phyloP scores from a whole-genome alignment of 1,140 invertebrate species.

The Lepidurus couesii region DNA sequence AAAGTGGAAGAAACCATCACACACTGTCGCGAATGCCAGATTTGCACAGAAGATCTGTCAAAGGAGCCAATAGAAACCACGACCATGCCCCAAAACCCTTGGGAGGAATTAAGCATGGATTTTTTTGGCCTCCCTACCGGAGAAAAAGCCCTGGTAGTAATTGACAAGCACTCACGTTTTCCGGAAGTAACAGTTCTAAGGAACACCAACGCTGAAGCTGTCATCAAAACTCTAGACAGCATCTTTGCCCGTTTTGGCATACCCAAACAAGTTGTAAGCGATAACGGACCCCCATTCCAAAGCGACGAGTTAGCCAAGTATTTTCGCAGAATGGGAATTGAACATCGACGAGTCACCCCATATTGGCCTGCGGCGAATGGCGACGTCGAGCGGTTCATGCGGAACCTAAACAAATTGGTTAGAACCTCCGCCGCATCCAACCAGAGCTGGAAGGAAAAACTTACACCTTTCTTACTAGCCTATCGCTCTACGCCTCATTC shows the following conservation, averaged over 20 bases:
- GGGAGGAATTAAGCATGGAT: constrained; percentile 28
- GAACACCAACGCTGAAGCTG: constrained; percentile 27
- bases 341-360: constrained; percentile 30
- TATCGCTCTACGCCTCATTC: constrained; percentile 24
- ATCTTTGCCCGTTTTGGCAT: constrained; percentile 37
- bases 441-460: constrained; percentile 23
- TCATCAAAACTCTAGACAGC: constrained; percentile 24
- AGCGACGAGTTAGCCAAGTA: constrained; percentile 36
- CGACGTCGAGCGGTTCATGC: constrained; percentile 29
- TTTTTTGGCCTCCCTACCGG: constrained; percentile 26
- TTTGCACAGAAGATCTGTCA: constrained; percentile 23
- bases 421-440: neutral
- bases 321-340: constrained; percentile 27
- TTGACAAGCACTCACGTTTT: constrained; percentile 32
- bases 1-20: constrained; percentile 38
- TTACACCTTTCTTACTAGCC: constrained; percentile 12
- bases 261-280: constrained; percentile 37
- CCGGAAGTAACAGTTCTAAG: constrained; percentile 29
- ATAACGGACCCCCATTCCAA: constrained; percentile 40
- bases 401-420: constrained; percentile 30
- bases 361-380: constrained; percentile 32
- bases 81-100: constrained; percentile 29
- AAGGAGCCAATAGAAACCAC: constrained; percentile 28
- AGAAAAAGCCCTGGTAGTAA: constrained; percentile 28
- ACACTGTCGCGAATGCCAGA: constrained; percentile 39